Evolutionary conservation across 2,113 vertebrate species (phyloP), one percentile per base, ranked within the genome.

Genomic region (Oreotrochilus melanogaster): DNA sequence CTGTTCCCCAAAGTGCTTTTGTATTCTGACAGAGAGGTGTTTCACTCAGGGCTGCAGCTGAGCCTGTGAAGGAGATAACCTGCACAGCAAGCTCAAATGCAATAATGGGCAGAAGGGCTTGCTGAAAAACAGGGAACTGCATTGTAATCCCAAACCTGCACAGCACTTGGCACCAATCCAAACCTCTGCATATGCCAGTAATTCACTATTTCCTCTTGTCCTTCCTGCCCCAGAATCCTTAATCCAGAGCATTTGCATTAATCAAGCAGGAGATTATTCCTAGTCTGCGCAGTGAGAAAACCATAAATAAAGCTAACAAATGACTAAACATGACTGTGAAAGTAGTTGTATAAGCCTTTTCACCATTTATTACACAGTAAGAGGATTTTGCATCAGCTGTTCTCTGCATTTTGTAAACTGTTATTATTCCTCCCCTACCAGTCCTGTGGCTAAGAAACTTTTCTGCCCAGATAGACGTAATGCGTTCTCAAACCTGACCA

Each of bases 231-330:
- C 84, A 96, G 89, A 96, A 95, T 89, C 93, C 88, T 98, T 98
- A 98, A 98, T 97, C 98, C 97, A 92, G 96, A 94, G 97, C 92
- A 98, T 98, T 97, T 22, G 9, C 93, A 94, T 89, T 91, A 89
- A 74, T 74, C n/a, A 82, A 11, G 31, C 61, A 79, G 61, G 33
- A 73, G 89, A 87, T 78, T 84, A 85, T 61, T 91, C 56, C 65
- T 78, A 72, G 39, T 65, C 48, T 85, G 61, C 0, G 0, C 21
- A 66, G 51, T 11, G 57, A 84, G 45, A 72, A 82, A 58, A 53
- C 9, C 56, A 45, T 74, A 86, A 86, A 86, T 74, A 83, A 84
- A 91, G 25, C 43, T 51, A 48, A 75, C 42, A 75, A 79, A 75
- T 0, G 11, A 27, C 31, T 58, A 53, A 67, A 48, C 11, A 18